Evolutionary conservation across 2,113 vertebrate species (phyloP).

Genomic region (Leucoraja erinaceus): DNA sequence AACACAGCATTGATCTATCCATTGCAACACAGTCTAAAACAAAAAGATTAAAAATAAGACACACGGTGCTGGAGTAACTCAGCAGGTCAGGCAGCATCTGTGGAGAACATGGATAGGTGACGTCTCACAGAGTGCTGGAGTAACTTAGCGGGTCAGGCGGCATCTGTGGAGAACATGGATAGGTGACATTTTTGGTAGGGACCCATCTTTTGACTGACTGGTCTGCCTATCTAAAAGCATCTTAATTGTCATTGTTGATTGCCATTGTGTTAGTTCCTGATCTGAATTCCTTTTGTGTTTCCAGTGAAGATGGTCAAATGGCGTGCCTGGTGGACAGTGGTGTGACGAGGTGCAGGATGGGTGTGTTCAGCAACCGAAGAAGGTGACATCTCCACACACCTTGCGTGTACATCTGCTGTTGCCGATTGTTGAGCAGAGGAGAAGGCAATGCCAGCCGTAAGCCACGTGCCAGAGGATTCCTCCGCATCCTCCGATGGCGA

Average conservation of each 20-base stretch:
- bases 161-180: no score
- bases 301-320: conserved; percentile 6
- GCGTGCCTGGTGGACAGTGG: background rate
- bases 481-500: background rate
- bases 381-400: background rate
- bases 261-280: background rate
- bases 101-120: no score
- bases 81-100: no score
- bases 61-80: background rate
- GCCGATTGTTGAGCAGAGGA: background rate
- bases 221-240: no score
- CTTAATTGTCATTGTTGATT: background rate
- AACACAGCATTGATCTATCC: background rate
- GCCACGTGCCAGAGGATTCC: background rate
- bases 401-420: background rate
- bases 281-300: background rate
- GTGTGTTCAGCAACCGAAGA: background rate
- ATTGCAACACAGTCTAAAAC: background rate
- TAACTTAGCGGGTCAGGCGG: no score
- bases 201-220: no score
- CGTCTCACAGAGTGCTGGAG: no score
- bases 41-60: background rate
- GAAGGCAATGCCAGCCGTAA: background rate
- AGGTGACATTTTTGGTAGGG: no score
- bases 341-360: conserved; percentile 1